Evolutionary conservation across 1,140 invertebrate genomes (phyloP).

Genomic region (Ceratina australensis): DNA sequence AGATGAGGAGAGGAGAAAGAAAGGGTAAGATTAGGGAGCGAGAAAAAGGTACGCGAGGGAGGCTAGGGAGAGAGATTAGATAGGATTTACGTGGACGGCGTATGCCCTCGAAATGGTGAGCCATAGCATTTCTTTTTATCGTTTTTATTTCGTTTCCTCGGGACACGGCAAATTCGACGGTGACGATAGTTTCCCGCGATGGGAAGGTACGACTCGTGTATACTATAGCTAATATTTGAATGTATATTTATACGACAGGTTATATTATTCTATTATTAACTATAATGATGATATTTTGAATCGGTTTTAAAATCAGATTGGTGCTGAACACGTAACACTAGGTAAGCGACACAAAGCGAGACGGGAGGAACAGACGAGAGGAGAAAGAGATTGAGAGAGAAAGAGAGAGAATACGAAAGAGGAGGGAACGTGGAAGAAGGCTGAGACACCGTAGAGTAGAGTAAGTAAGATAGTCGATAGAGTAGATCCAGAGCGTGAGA

Average conservation of each 20-base stretch:
- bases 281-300: constrained; percentile 78
- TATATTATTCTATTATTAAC: constrained; percentile 74
- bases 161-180: constrained; percentile 47
- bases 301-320: constrained; percentile 79
- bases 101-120: constrained; percentile 47
- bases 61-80: constrained; percentile 48
- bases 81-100: constrained; percentile 60
- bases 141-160: constrained; percentile 22
- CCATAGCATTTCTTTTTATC: constrained; percentile 44
- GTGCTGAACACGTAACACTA: constrained; percentile 76
- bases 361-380: constrained; percentile 13
- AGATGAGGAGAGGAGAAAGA: constrained; percentile 22
- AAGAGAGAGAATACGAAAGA: constrained; percentile 56
- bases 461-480: constrained; percentile 75
- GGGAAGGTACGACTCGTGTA: constrained; percentile 74
- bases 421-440: constrained; percentile 78
- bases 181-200: constrained; percentile 43
- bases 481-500: constrained; percentile 65
- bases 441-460: constrained; percentile 77
- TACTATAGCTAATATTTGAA: constrained; percentile 79
- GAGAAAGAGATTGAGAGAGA: no score
- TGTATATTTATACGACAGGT: constrained; percentile 79
- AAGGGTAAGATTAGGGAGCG: background rate
- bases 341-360: constrained; percentile 60
- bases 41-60: background rate